Evolutionary conservation across 1,140 invertebrate species (phyloP).

Genomic region (Camponotus vicinus): DNA sequence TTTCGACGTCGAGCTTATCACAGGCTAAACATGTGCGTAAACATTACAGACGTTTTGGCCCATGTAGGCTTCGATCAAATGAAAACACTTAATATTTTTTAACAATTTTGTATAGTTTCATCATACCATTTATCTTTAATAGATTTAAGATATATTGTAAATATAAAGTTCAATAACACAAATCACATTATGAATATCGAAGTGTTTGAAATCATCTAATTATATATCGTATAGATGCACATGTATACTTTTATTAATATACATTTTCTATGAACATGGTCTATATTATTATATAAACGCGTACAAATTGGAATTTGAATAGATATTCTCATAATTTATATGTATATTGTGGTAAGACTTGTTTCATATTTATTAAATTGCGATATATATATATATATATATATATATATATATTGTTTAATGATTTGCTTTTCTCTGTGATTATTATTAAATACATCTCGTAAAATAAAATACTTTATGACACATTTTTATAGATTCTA

Average conservation of each 20-base stretch:
- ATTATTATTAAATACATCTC: background rate
- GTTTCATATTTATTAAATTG: background rate
- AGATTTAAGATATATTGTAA: background rate
- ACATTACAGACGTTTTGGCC: conserved; percentile 22
- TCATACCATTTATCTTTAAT: too few relatives aligned
- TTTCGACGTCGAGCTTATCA: background rate
- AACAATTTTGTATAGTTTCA: too few relatives aligned
- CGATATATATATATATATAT: background rate
- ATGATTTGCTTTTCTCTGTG: background rate
- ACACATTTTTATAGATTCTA: background rate
- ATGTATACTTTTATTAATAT: background rate
- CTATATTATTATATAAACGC: too few relatives aligned
- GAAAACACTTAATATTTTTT: background rate
- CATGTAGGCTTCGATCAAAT: conserved; percentile 2
- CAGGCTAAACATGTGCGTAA: conserved; percentile 15
- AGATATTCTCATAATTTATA: too few relatives aligned
- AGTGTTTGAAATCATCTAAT: background rate
- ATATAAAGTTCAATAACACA: background rate
- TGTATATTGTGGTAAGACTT: background rate
- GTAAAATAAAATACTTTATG: conserved; percentile 11
- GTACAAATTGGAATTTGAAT: too few relatives aligned
- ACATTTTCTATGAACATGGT: background rate
- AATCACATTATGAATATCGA: background rate
- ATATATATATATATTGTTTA: background rate
- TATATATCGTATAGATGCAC: background rate